Percentiles rank a stretch among this genome's conserved stretches.
These are phyloP conservation scores for Salvator merianae DNA, from an alignment of 2,113 vertebrate species.

Conservation along the genomic window DNA sequence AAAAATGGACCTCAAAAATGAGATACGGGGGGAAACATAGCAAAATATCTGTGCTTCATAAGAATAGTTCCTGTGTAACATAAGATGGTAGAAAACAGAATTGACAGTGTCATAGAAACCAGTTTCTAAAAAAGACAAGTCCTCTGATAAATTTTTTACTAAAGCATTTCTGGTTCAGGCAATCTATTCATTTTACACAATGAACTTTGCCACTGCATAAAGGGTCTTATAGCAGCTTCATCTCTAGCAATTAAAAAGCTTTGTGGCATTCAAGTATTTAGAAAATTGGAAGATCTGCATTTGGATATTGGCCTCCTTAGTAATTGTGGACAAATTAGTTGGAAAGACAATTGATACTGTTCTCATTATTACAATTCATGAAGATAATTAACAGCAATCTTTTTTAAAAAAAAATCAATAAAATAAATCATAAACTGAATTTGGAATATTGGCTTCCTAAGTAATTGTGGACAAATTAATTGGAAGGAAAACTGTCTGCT, in stretches of 20 bases:
- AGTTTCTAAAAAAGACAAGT: conserved; percentile 36
- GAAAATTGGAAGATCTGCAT: background rate
- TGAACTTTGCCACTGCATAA: background rate
- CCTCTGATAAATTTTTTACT: conserved; percentile 18
- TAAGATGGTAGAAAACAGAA: conserved; percentile 30
- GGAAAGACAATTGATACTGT: no score
- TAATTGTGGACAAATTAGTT: background rate
- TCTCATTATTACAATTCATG: background rate
- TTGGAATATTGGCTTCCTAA: no score
- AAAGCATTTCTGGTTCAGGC: background rate
- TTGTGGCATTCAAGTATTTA: background rate
- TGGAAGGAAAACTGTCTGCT: no score
- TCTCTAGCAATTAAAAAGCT: background rate
- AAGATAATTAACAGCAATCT: background rate
- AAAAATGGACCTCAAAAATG: conserved; percentile 59
- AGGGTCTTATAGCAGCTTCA: background rate
- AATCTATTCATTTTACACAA: background rate
- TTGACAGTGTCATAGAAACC: conserved; percentile 39
- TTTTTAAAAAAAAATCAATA: background rate
- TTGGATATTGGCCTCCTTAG: background rate
- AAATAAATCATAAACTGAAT: no score
- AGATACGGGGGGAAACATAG: background rate
- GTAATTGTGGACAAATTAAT: no score
- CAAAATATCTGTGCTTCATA: conserved; percentile 41
- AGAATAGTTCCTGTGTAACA: conserved; percentile 38